A percentile compares a stretch with the other conserved stretches of the same genome.
Conservation (phyloP, 1,140 invertebrate species). For the Drosophila cardini region DNA sequence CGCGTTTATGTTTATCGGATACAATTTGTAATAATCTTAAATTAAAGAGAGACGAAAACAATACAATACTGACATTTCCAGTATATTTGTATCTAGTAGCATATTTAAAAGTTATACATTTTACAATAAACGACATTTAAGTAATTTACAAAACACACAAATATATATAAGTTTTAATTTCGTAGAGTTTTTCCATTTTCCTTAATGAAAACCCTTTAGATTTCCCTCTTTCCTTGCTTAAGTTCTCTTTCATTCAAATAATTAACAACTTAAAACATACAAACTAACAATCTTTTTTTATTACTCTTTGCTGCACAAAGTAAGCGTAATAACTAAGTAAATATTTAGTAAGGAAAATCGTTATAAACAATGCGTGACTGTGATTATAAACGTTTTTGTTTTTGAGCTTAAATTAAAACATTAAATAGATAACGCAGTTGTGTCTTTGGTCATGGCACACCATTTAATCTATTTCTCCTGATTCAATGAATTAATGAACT, state of each 20-base stretch:
- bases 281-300: conserved; percentile 78
- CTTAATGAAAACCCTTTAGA: too few species aligned
- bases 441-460: conserved; percentile 72
- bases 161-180: too few species aligned
- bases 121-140: conserved; percentile 59
- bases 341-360: conserved; percentile 39
- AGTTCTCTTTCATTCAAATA: too few species aligned
- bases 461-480: conserved; percentile 89
- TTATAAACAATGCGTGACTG: conserved; percentile 55
- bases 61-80: conserved; percentile 31
- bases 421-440: conserved; percentile 73
- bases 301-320: conserved; percentile 59
- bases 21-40: conserved; percentile 49
- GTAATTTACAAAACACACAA: conserved; percentile 44
- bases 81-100: conserved; percentile 47
- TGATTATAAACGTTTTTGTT: conserved; percentile 55
- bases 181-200: too few species aligned
- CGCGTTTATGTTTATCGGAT: conserved; percentile 59
- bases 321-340: conserved; percentile 63
- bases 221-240: too few species aligned
- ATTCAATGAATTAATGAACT: conserved; percentile 97
- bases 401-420: conserved; percentile 65
- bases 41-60: conserved; percentile 37
- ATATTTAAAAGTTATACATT: conserved; percentile 62
- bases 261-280: conserved; percentile 37